Percentiles rank a stretch among this genome's conserved stretches.
Conservation (phyloP, 2,888 invertebrate genomes). For the Mechanitis messenoides region DNA sequence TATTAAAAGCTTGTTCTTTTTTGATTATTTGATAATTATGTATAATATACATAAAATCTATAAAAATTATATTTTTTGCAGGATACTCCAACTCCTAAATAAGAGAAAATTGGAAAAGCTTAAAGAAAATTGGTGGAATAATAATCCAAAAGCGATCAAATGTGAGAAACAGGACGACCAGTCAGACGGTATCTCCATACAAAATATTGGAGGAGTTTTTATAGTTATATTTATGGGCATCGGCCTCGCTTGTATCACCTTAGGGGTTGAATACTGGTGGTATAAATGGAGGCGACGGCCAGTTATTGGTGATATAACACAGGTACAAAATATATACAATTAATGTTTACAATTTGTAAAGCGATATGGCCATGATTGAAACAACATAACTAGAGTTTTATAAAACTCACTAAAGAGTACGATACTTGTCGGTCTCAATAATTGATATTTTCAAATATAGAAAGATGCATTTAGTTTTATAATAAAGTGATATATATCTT, state of each 20-base stretch:
- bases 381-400: too few relatives aligned
- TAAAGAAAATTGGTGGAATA: constrained; percentile 98
- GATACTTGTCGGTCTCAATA: too few relatives aligned
- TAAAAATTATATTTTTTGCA: constrained; percentile 45
- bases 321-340: constrained; percentile 44
- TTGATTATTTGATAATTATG: too few relatives aligned
- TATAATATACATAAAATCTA: too few relatives aligned
- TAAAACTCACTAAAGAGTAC: too few relatives aligned
- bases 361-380: too few relatives aligned
- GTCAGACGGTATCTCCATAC: constrained; percentile 97
- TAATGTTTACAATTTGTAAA: neutral
- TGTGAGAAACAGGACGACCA: constrained; percentile 94
- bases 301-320: constrained; percentile 78
- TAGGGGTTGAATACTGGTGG: constrained; percentile 97
- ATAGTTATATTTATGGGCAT: constrained; percentile 98
- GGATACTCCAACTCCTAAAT: constrained; percentile 95
- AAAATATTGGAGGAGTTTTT: constrained; percentile 98
- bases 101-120: constrained; percentile 93
- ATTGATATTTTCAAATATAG: too few relatives aligned
- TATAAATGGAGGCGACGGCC: constrained; percentile 85
- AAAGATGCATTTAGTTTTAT: too few relatives aligned
- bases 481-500: too few relatives aligned
- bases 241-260: constrained; percentile 90
- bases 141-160: constrained; percentile 84
- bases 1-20: too few relatives aligned